Conservation (phyloP, 1,140 invertebrate genomes). For the Leptinotarsa defecta region DNA sequence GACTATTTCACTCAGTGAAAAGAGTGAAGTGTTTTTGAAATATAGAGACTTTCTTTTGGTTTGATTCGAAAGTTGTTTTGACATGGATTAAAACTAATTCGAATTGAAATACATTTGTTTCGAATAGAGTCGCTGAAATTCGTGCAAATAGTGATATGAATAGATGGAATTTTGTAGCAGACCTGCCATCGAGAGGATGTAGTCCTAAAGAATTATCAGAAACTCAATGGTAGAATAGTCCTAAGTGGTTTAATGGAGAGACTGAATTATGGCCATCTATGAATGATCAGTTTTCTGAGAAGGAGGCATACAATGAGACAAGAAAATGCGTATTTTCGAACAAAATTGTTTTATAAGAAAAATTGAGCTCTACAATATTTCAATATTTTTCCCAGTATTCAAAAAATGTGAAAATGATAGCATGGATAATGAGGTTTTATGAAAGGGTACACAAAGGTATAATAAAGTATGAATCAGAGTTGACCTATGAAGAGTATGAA, state of each 20-base stretch:
- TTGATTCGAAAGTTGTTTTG: background rate
- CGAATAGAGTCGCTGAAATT: background rate
- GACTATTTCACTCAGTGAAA: background rate
- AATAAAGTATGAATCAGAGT: too few relatives aligned
- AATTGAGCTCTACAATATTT: background rate
- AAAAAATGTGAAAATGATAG: background rate
- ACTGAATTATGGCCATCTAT: too few relatives aligned
- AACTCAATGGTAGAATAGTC: background rate
- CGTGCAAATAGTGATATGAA: background rate
- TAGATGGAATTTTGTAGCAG: background rate
- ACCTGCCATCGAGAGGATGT: background rate
- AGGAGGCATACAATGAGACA: too few relatives aligned
- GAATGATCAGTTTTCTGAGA: background rate
- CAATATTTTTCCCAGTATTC: background rate
- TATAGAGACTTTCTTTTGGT: background rate
- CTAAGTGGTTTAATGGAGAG: too few relatives aligned
- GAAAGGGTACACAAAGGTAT: too few relatives aligned
- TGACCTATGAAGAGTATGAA: too few relatives aligned
- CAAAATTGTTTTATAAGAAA: too few relatives aligned
- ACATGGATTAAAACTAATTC: background rate
- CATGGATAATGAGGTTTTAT: too few relatives aligned
- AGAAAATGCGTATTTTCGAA: too few relatives aligned
- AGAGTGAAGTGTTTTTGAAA: background rate
- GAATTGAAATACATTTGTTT: background rate
- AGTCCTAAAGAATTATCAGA: background rate